Percentiles rank a stretch among this genome's conserved stretches.
Evolutionary conservation across 2,113 vertebrate genomes (phyloP).

Genomic region (Parus major): DNA sequence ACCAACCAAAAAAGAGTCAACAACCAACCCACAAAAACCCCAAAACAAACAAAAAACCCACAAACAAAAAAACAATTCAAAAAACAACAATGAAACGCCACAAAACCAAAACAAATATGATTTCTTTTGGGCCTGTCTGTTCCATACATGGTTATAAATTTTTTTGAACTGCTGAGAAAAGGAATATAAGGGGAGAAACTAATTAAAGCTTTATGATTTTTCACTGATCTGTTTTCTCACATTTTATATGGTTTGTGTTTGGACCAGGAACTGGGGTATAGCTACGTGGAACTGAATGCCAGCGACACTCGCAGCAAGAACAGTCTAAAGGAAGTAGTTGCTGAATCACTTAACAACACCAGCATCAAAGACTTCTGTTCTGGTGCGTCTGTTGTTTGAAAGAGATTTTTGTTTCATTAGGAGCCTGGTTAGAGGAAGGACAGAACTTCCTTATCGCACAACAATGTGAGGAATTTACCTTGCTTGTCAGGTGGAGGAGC

Average conservation of each 20-base stretch:
- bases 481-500: not conserved
- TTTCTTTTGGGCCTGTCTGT: not conserved
- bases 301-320: slow-evolving; percentile 95
- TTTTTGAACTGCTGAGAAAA: not conserved
- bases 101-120: not conserved
- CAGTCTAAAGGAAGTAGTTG: slow-evolving; percentile 88
- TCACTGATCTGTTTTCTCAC: not conserved
- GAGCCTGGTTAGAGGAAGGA: not conserved
- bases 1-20: not conserved
- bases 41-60: not conserved
- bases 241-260: slow-evolving; percentile 11
- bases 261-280: slow-evolving; percentile 89
- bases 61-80: not conserved
- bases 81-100: not conserved
- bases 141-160: not conserved
- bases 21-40: not conserved
- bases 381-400: slow-evolving; percentile 71
- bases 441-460: not conserved
- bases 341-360: slow-evolving; percentile 93
- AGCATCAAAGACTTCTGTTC: slow-evolving; percentile 92
- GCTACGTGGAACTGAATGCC: slow-evolving; percentile 96
- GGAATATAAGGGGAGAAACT: not conserved
- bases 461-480: not conserved
- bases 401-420: not conserved
- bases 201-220: not conserved